Base-by-base conservation (phyloP, 2,113 vertebrate species). In the Egretta garzetta region DNA sequence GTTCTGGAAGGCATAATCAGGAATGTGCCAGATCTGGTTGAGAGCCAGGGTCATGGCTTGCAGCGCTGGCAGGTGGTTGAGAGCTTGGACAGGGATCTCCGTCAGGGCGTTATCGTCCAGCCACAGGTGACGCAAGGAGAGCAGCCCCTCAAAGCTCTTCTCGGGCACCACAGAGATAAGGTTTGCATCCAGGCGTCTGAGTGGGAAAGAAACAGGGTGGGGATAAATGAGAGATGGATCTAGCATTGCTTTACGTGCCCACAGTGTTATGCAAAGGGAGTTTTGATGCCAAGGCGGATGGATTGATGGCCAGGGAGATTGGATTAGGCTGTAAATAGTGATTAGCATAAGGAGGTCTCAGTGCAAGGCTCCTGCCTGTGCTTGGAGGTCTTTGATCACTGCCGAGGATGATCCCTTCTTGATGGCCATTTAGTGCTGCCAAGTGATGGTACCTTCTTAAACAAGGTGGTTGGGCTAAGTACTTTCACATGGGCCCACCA, bases 1-100 rank as follows among this genome's bases (percentile, higher is more conserved):
- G 97, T 99, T 99, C 97, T 98, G 98, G 98, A 99, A 99, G 85
- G 99, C 99, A 4, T 97, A 98, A 88, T 99, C 99, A 0, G 99
- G 99, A 95, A 99, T 99, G 96, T 98, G 98, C 93, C 97, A 97
- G 98, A 99, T 99, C 87, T 97, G 98, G 98, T 99, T 99, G 96
- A 99, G 99, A 21, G 99, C 99, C 98, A 99, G 96, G 27, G 99
- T 99, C 99, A 99, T 99, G 97, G 99, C 99, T 93, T 99, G 99
- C 43, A 99, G 98, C 13, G 99, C 98, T 1, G 98, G 99, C 76
- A 99, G 98, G 32, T 96, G 97, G 88, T 98, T 97, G 88, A 99
- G 98, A 11, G 99, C 99, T 56, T 89, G 97, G 92, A 99, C 98
- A 0, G 99, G 99, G 97, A 99, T 99, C 97, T 99, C 98, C 2